phyloP scores from a whole-genome alignment of 2,888 invertebrate species.

The Andrena minutula region DNA sequence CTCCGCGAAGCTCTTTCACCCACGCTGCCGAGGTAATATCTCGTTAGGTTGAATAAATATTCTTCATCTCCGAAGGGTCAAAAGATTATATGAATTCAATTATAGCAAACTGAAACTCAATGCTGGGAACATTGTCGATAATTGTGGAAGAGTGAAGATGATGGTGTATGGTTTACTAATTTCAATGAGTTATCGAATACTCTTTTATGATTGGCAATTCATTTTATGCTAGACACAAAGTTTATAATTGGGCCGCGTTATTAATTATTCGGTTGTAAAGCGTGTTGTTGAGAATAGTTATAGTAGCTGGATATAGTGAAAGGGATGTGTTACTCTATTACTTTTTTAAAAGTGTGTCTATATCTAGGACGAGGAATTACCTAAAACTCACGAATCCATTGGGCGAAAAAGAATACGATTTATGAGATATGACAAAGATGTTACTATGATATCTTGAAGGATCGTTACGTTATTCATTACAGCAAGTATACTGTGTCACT shows the following conservation, averaged over 20 bases:
- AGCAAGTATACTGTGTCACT: too few species aligned
- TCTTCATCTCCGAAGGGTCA: neutral
- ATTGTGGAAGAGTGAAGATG: neutral
- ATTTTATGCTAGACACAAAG: neutral
- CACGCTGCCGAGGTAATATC: conserved; percentile 35
- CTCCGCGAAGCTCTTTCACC: conserved; percentile 21
- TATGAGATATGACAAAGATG: too few species aligned
- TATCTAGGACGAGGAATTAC: too few species aligned
- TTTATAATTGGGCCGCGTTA: too few species aligned
- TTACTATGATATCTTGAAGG: neutral
- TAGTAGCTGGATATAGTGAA: too few species aligned
- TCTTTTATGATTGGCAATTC: neutral
- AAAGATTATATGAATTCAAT: conserved; percentile 27
- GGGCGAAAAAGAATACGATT: too few species aligned
- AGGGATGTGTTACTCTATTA: too few species aligned
- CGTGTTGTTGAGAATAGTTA: too few species aligned
- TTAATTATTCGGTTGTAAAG: too few species aligned
- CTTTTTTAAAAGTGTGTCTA: too few species aligned
- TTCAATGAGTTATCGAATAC: neutral
- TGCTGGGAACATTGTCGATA: neutral
- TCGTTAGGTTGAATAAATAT: conserved; percentile 39
- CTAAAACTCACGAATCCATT: too few species aligned
- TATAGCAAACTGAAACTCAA: conserved; percentile 2
- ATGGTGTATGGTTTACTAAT: neutral
- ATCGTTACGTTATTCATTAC: too few species aligned